Evolutionary conservation across 1,140 invertebrate species (phyloP), one percentile per base, ranked within the genome.

Genomic region (Aphelinus atriplicis): DNA sequence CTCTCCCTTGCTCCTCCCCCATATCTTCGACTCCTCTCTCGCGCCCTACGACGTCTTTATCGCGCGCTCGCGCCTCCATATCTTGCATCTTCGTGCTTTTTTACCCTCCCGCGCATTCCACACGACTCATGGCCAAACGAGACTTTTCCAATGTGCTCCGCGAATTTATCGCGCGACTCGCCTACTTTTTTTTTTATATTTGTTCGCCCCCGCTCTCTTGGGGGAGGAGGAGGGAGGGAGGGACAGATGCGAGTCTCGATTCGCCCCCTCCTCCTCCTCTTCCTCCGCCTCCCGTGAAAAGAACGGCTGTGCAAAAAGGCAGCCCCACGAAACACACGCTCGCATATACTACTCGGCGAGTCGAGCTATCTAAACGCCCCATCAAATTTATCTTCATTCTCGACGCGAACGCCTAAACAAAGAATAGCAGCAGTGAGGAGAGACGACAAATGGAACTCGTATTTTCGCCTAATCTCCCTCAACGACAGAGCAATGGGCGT

Each of bases 311-410:
- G 26, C 26, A 26, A 26, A 43, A 67, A 74, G 6, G 70, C 55
- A 48, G 4, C 45, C 65, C 56, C 43, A 65, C 1, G 10, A 55
- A 64, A 45, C 10, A 53, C 7, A n/a, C 64, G 43, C 26, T 26
- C 53, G 55, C 57, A 66, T 57, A 60, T n/a, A 65, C 68, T 26
- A 61, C 56, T 57, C 48, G 53, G 42, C 53, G 66, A 67, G 57
- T 80, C 26, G 26, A 26, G 26, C 26, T 26, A 83, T 82, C 81
- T 81, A 77, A 81, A 79, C 71, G 77, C 51, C 45, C 50, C 66
- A 83, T 84, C 81, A 84, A 81, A 81, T 84, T 82, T 84, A 82
- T 83, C 80, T 82, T 83, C 82, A 83, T 81, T 80, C 73, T 66
- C 64, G 69, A 53, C 64, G 66, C 51, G 53, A 55, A 64, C 75